phyloP scores from a whole-genome alignment of 2,113 vertebrate genomes.

The Corythornis cristatus region DNA sequence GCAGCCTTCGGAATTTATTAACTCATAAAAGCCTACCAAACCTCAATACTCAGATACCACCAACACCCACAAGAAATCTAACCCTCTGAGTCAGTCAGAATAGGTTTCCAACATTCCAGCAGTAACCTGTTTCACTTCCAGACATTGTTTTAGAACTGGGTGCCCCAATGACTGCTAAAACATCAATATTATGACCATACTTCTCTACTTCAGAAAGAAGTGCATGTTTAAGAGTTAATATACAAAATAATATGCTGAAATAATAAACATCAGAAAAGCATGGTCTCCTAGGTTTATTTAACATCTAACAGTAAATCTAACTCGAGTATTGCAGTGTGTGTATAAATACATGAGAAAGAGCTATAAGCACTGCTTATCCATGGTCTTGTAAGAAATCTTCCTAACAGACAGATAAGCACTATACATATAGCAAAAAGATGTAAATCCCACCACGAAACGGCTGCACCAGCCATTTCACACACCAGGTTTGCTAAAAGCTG shows the following conservation, averaged over 20 bases:
- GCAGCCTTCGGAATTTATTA: conserved; percentile 34
- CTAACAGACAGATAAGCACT: not conserved
- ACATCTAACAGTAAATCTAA: conserved; percentile 10
- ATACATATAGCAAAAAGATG: not conserved
- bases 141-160: not conserved
- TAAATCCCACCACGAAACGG: conserved; percentile 24
- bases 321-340: not conserved
- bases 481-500: rapidly evolving
- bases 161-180: not conserved
- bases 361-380: not conserved
- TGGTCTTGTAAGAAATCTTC: not conserved
- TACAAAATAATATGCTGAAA: not conserved
- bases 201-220: not conserved
- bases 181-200: not conserved
- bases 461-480: not conserved
- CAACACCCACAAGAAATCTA: conserved; percentile 19
- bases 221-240: not conserved
- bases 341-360: not conserved
- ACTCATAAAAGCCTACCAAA: conserved; percentile 34
- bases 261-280: not conserved
- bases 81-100: not conserved
- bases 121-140: not conserved
- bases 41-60: not conserved
- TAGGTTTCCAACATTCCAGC: not conserved
- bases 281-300: not conserved